Evolutionary conservation across 2,113 vertebrate genomes (phyloP), one percentile per base, ranked within the genome.

Genomic region (Microcebus lehilahytsara): DNA sequence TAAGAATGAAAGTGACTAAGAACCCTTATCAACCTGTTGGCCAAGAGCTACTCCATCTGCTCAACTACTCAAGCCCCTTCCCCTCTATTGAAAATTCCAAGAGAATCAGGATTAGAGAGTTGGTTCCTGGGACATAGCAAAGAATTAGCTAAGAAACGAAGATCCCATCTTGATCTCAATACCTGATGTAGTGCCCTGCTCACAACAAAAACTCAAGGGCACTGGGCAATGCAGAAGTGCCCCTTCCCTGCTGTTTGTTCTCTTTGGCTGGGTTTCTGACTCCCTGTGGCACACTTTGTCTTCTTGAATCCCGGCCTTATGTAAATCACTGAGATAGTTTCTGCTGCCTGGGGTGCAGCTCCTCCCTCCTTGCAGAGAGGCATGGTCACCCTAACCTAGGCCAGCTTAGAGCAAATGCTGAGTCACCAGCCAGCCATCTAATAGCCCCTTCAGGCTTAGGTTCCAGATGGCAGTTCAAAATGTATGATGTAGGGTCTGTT

Each of bases 1-100:
- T 78, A 95, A 91, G 49, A 93, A 75, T 85, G 32, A 94, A 96
- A 23, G 17, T 22, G 40, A 75, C 78, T 71, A 81, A 85, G 80
- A 88, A 60, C 3, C 20, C 49, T 74, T 74, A 13, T 16, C 72
- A 72, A 75, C 8, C 16, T 6, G 0, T 9, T 92, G 56, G 16
- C 37, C 13, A 94, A 78, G 58, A 86, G 23, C 19, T 83, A 40
- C 42, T 4, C 42, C 46, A 23, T 14, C 8, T 78, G 25, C 5
- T 77, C 51, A 67, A 37, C n/a, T 56, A 32, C 5, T 27, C 10
- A 56, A 69, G 19, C 9, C 34, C 9, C 42, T 87, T 79, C 64
- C 12, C 34, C 11, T 81, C 53, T 69, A 9, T 8, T 77, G 75
- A 53, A 64, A 20, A 74, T 51, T 58, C 23, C 46, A 62, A 87